Percentiles rank a stretch among this genome's conserved stretches.
Conservation (phyloP, 2,888 invertebrate species). For the Celastrina argiolus region DNA sequence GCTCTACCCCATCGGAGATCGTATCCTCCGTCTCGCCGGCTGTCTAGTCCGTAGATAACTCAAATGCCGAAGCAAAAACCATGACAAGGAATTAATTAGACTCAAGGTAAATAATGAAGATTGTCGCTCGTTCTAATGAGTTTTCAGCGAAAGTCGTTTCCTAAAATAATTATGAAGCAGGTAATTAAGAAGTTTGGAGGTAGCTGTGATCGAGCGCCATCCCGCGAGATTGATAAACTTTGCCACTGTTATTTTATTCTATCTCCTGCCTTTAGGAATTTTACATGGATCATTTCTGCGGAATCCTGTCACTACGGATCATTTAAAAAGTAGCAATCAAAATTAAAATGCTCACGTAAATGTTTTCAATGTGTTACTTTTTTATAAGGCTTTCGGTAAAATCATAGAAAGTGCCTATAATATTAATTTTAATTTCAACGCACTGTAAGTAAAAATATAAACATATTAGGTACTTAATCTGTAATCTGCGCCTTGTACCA, state of each 20-base stretch:
- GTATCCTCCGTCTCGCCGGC: slow-evolving; percentile 44
- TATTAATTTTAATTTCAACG: no score
- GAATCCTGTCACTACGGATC: no score
- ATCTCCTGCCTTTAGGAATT: background rate
- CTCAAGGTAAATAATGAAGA: slow-evolving; percentile 77
- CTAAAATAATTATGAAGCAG: slow-evolving; percentile 67
- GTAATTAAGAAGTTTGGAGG: slow-evolving; percentile 67
- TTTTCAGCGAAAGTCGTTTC: slow-evolving; percentile 56
- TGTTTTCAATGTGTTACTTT: no score
- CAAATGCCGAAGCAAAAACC: slow-evolving; percentile 76
- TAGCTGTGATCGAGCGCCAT: slow-evolving; percentile 47
- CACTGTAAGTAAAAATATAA: no score
- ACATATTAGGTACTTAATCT: no score
- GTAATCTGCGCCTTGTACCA: no score
- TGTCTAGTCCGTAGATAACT: slow-evolving; percentile 57
- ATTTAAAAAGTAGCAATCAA: background rate
- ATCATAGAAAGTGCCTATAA: no score
- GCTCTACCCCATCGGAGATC: slow-evolving; percentile 34
- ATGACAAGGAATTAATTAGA: slow-evolving; percentile 79
- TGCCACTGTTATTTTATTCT: background rate
- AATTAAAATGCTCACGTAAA: no score
- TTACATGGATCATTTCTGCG: background rate
- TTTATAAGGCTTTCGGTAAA: no score
- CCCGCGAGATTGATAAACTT: slow-evolving; percentile 25
- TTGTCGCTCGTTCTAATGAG: slow-evolving; percentile 73